phyloP scores from a whole-genome alignment of 1,140 invertebrate genomes.

The Oedothorax gibbosus region DNA sequence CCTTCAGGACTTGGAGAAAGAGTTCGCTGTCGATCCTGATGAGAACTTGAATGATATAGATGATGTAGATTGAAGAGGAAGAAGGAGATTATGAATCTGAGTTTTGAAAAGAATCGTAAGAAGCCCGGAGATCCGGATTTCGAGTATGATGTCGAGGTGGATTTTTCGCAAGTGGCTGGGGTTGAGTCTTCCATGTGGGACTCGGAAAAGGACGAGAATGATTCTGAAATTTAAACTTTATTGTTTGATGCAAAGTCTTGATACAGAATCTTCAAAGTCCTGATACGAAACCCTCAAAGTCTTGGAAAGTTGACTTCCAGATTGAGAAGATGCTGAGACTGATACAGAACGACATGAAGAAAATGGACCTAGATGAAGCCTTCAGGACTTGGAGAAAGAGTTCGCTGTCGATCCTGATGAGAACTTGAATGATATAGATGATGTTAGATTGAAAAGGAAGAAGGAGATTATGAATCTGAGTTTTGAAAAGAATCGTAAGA shows the following conservation, averaged over 20 bases:
- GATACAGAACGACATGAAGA: conserved; percentile 21
- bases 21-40: conserved; percentile 68
- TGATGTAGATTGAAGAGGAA: conserved; percentile 68
- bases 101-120: conserved; percentile 69
- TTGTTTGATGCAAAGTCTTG: background rate
- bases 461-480: conserved; percentile 70
- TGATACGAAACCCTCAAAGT: too few species aligned
- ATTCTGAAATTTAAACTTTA: too few species aligned
- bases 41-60: conserved; percentile 71
- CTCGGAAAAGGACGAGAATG: conserved; percentile 47
- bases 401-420: conserved; percentile 69
- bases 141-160: conserved; percentile 70
- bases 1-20: conserved; percentile 56
- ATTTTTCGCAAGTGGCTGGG: conserved; percentile 63
- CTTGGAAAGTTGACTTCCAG: too few species aligned
- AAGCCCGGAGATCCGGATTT: conserved; percentile 70
- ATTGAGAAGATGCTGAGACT: background rate
- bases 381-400: conserved; percentile 61
- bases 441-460: conserved; percentile 68
- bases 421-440: conserved; percentile 71
- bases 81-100: conserved; percentile 70
- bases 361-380: conserved; percentile 63
- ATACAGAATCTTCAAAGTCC: background rate
- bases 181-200: conserved; percentile 57
- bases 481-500: conserved; percentile 69